Percentiles rank a stretch among this genome's conserved stretches.
phyloP scores from a whole-genome alignment of 2,888 invertebrate species.

The Dicycla oo region DNA sequence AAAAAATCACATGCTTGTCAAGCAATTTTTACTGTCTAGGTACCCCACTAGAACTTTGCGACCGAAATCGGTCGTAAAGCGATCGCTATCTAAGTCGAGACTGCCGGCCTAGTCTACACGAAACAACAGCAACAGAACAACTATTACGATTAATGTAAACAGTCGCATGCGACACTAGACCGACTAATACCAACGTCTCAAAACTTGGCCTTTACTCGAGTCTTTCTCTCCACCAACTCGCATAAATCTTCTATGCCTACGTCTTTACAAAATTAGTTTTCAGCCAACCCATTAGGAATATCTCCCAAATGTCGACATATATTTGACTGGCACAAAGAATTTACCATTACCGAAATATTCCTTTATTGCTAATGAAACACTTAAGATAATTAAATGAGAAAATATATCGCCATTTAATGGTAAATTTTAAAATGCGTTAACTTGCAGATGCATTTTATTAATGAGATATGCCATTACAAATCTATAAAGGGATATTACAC shows the following conservation, averaged over 20 bases:
- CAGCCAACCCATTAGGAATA: slow-evolving; percentile 30
- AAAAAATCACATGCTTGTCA: no score
- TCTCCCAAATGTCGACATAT: slow-evolving; percentile 34
- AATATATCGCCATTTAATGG: slow-evolving; percentile 12
- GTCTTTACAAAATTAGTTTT: slow-evolving; percentile 38
- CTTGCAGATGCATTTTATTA: slow-evolving; percentile 23
- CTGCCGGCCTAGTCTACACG: slow-evolving; percentile 39
- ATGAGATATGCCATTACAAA: slow-evolving; percentile 8
- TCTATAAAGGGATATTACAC: slow-evolving; percentile 1
- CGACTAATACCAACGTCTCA: slow-evolving; percentile 29
- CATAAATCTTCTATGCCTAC: slow-evolving; percentile 28
- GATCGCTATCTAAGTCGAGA: no score
- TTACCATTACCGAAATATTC: slow-evolving; percentile 55
- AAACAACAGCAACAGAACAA: slow-evolving; percentile 57
- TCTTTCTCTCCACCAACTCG: slow-evolving; percentile 40
- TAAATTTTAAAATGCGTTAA: slow-evolving; percentile 15
- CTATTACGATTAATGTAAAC: slow-evolving; percentile 66
- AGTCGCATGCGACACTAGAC: slow-evolving; percentile 58
- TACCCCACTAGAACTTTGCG: no score
- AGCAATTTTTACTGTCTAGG: no score
- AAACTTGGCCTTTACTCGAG: slow-evolving; percentile 38
- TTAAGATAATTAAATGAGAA: slow-evolving; percentile 9
- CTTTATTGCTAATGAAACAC: slow-evolving; percentile 44
- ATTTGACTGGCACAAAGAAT: slow-evolving; percentile 42
- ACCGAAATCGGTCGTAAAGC: no score